Evolutionary conservation across 2,797 vertebrate species (phyloP).

Genomic region (Alca torda): DNA sequence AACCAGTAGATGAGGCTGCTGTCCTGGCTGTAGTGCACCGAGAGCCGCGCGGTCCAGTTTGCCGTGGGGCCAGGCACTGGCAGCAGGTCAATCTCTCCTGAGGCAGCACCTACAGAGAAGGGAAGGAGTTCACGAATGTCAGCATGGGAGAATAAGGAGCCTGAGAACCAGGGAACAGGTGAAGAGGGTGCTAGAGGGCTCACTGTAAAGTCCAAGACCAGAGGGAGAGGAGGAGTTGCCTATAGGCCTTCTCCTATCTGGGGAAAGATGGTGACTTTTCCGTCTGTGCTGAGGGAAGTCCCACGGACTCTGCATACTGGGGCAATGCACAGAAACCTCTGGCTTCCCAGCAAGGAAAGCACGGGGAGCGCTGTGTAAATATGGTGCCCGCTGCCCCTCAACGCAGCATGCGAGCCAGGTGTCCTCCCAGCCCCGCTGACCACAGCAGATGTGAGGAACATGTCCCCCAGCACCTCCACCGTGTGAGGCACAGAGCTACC

Average conservation of each 20-base stretch:
- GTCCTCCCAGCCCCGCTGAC: neutral
- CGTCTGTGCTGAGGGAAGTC: neutral
- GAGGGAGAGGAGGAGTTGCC: neutral
- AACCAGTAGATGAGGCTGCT: slow-evolving; percentile 98
- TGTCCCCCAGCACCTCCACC: neutral
- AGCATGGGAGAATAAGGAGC: neutral
- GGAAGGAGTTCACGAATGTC: neutral
- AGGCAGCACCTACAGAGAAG: slow-evolving; percentile 84
- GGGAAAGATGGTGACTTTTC: neutral
- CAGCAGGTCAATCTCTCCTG: slow-evolving; percentile 93
- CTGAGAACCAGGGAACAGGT: neutral
- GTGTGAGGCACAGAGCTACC: neutral
- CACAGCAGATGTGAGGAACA: neutral
- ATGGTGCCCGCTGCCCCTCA: neutral
- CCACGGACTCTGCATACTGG: neutral
- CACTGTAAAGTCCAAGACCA: neutral
- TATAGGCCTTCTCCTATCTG: neutral
- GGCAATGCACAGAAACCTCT: neutral
- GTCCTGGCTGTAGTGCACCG: slow-evolving; percentile 94
- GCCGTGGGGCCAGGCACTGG: slow-evolving; percentile 89
- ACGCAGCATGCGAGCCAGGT: rapidly evolving
- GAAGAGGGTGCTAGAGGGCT: neutral
- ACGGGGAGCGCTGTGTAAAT: neutral
- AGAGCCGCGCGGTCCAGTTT: slow-evolving; percentile 92
- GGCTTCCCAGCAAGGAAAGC: neutral